phyloP scores from a whole-genome alignment of 2,113 vertebrate species.

The Mesoclemmys tuberculata region DNA sequence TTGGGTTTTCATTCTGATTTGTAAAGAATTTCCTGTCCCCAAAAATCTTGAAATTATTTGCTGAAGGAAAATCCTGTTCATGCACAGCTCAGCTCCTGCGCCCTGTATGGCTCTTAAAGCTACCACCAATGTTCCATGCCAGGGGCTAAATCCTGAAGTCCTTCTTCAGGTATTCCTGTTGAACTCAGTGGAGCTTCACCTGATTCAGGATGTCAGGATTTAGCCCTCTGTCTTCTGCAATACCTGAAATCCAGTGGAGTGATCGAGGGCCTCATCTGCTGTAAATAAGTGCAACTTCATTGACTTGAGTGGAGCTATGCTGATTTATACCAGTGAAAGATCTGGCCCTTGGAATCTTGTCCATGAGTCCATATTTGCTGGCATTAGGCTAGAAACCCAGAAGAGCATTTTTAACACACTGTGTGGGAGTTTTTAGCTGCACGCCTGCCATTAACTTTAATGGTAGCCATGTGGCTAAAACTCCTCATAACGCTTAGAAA shows the following conservation, averaged over 20 bases:
- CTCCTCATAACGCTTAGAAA: neutral
- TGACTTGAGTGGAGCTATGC: fast-evolving
- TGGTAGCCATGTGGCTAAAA: neutral
- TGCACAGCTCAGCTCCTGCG: neutral
- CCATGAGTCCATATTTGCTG: neutral
- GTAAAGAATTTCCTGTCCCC: neutral
- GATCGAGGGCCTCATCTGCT: neutral
- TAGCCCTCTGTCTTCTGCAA: neutral
- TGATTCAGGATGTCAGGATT: neutral
- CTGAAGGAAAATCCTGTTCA: neutral
- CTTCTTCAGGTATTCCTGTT: no score
- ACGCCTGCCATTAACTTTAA: no score
- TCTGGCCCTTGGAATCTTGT: fast-evolving
- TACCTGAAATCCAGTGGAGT: neutral
- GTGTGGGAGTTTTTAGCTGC: neutral
- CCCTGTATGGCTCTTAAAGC: neutral
- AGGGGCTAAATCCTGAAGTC: neutral
- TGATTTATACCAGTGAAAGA: fast-evolving
- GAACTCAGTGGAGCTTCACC: neutral
- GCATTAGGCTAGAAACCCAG: fast-evolving
- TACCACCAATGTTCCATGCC: neutral
- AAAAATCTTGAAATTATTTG: neutral
- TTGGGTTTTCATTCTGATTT: neutral
- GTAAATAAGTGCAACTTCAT: fast-evolving
- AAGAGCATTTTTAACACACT: neutral